Evolutionary conservation across 2,888 invertebrate species (phyloP).

Genomic region (Cacoxenus indagator): DNA sequence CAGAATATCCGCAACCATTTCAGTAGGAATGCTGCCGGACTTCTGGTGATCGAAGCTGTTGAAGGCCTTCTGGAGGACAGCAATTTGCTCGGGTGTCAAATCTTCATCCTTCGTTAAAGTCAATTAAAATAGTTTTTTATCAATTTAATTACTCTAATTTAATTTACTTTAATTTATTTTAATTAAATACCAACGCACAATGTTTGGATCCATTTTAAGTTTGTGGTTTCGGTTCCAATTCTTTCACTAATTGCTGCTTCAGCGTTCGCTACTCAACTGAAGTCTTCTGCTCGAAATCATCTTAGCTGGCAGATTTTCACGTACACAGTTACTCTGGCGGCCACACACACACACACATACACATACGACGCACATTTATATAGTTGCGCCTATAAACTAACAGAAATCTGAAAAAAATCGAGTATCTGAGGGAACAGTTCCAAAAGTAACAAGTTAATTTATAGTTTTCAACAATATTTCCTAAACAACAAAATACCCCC

Average conservation of each 20-base stretch:
- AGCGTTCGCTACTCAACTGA: conserved; percentile 49
- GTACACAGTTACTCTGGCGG: conserved; percentile 18
- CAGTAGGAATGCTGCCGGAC: conserved; percentile 93
- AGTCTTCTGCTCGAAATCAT: conserved; percentile 39
- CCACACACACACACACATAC: conserved; percentile 30
- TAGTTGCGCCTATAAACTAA: conserved; percentile 5
- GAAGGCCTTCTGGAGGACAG: conserved; percentile 94
- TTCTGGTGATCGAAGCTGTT: conserved; percentile 97
- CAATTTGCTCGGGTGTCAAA: conserved; percentile 91
- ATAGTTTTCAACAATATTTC: conserved; percentile 56
- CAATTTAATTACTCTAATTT: background rate
- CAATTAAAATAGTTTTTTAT: background rate
- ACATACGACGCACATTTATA: conserved; percentile 23
- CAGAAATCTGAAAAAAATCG: background rate
- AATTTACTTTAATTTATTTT: background rate
- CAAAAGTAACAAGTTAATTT: conserved; percentile 63
- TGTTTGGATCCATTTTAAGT: conserved; percentile 49
- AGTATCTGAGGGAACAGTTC: conserved; percentile 44
- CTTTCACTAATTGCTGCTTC: conserved; percentile 54
- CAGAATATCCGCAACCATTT: conserved; percentile 95
- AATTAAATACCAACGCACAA: conserved; percentile 55
- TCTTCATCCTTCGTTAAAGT: conserved; percentile 79
- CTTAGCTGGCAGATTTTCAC: conserved; percentile 36
- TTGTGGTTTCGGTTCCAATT: conserved; percentile 32
- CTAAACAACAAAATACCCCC: conserved; percentile 50